phyloP scores from a whole-genome alignment of 2,888 invertebrate species.

The Punctoribates punctum region DNA sequence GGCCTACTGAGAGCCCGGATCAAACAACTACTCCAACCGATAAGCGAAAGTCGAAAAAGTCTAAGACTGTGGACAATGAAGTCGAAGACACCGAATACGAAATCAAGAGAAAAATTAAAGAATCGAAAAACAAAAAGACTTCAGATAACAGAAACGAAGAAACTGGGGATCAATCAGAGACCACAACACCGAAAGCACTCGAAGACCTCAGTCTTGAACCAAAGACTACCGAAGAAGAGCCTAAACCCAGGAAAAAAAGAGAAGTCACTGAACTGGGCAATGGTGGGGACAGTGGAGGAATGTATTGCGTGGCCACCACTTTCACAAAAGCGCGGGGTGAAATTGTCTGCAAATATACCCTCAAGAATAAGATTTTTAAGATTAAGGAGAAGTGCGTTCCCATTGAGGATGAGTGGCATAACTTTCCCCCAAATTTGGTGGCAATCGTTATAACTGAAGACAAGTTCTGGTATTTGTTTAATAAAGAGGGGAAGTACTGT shows the following conservation, averaged over 20 bases:
- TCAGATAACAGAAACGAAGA: no score
- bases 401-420: background rate
- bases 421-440: conserved; percentile 27
- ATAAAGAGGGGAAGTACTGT: conserved; percentile 8
- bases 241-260: background rate
- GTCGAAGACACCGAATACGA: no score
- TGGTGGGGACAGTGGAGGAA: background rate
- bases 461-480: conserved; percentile 14
- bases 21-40: no score
- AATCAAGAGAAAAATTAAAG: no score
- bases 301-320: background rate
- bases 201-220: no score
- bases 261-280: background rate
- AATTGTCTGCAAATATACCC: background rate
- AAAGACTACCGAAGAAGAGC: background rate
- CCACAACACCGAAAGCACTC: no score
- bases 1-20: no score
- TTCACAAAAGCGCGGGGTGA: background rate
- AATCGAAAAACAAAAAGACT: no score
- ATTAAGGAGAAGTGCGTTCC: background rate
- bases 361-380: background rate
- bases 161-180: no score
- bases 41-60: no score
- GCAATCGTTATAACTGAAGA: background rate
- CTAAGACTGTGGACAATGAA: no score